Evolutionary conservation across 1,140 invertebrate genomes (phyloP).

Genomic region (Scaptomyza hsui): DNA sequence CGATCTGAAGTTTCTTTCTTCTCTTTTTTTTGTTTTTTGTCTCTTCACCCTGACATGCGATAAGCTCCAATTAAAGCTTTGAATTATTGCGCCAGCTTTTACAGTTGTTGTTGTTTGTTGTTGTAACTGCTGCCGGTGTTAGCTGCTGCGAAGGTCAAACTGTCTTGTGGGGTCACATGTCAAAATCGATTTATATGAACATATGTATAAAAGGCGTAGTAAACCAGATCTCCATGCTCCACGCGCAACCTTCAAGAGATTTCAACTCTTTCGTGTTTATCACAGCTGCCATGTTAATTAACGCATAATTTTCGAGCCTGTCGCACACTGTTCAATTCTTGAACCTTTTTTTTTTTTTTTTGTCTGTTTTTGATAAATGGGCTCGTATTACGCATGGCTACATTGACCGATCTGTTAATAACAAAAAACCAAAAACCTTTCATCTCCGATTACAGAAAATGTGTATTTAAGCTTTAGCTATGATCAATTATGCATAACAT

Average conservation of each 20-base stretch:
- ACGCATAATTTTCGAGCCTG: constrained; percentile 70
- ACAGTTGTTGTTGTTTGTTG: constrained; percentile 24
- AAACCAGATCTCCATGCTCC: constrained; percentile 56
- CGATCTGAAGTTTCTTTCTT: constrained; percentile 45
- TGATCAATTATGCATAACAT: background rate
- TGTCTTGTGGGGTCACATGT: constrained; percentile 60
- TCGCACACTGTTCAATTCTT: constrained; percentile 39
- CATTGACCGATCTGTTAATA: constrained; percentile 48
- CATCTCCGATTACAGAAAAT: constrained; percentile 52
- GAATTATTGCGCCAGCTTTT: constrained; percentile 25
- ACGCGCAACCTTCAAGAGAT: constrained; percentile 30
- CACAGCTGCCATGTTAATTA: constrained; percentile 67
- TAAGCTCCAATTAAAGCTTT: constrained; percentile 48
- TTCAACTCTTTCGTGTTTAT: constrained; percentile 23
- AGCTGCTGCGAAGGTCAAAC: constrained; percentile 56
- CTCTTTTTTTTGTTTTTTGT: background rate
- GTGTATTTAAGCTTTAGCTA: constrained; percentile 3
- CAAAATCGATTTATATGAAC: constrained; percentile 51
- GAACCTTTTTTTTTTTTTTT: constrained; percentile 27
- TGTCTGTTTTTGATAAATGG: constrained; percentile 64
- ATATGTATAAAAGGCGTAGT: constrained; percentile 19
- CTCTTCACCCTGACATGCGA: constrained; percentile 10
- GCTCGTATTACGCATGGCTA: constrained; percentile 41
- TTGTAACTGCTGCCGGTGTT: constrained; percentile 33
- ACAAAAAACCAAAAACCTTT: constrained; percentile 24